A percentile compares a stretch with the other conserved stretches of the same genome.
Evolutionary conservation across 2,888 invertebrate species (phyloP).

Genomic region (Magallana nippona): DNA sequence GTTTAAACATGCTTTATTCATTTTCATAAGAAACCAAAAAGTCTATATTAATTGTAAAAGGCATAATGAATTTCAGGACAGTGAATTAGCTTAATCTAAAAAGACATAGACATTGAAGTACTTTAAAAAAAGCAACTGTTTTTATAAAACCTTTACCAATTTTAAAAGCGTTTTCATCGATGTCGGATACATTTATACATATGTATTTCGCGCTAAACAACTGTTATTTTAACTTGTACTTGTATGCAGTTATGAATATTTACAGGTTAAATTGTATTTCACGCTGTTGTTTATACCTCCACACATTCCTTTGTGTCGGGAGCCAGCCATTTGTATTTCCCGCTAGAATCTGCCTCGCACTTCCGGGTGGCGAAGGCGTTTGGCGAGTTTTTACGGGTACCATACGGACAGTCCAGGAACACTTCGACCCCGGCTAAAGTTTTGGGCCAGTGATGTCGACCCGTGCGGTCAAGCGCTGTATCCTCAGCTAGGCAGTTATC

Average conservation of each 20-base stretch:
- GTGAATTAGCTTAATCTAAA: too few species aligned
- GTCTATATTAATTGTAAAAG: too few species aligned
- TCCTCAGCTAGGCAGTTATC: constrained; percentile 57
- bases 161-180: too few species aligned
- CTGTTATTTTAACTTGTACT: not conserved
- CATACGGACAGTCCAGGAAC: constrained; percentile 57
- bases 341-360: constrained; percentile 54
- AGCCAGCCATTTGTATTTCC: constrained; percentile 57
- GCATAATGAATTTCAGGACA: too few species aligned
- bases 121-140: too few species aligned
- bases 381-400: constrained; percentile 44
- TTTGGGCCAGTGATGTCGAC: constrained; percentile 61
- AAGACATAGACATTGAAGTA: not conserved
- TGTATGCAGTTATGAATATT: not conserved
- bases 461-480: constrained; percentile 57
- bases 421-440: constrained; percentile 55
- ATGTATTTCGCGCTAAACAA: not conserved
- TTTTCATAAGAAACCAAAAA: constrained; percentile 11
- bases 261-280: not conserved
- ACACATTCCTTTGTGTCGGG: constrained; percentile 59
- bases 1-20: not conserved
- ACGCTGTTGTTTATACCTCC: constrained; percentile 51
- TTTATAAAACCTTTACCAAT: too few species aligned
- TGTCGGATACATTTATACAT: too few species aligned
- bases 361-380: constrained; percentile 52